These are phyloP conservation scores for Spodoptera litura DNA, from an alignment of 1,140 invertebrate genomes.

Conservation along the genomic window DNA sequence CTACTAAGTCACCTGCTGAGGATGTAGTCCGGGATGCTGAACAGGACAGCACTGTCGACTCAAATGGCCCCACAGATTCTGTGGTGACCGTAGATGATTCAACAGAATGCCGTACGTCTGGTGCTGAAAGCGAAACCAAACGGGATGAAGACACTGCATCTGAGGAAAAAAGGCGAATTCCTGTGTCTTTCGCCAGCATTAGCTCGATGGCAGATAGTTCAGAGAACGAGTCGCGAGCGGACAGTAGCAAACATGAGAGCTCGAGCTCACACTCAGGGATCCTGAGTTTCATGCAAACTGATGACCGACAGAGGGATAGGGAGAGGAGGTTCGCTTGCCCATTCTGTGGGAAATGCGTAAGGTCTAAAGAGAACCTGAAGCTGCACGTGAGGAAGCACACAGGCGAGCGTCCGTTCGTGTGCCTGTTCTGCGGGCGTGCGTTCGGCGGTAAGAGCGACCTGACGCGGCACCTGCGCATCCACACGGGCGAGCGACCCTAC, in stretches of 20 bases:
- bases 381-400: constrained; percentile 96
- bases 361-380: constrained; percentile 95
- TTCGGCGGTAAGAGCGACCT: constrained; percentile 95
- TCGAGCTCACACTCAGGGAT: constrained; percentile 88
- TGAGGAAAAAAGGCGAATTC: constrained; percentile 69
- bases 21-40: constrained; percentile 85
- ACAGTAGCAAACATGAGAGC: constrained; percentile 73
- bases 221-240: constrained; percentile 76
- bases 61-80: constrained; percentile 81
- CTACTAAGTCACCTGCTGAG: constrained; percentile 65
- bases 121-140: constrained; percentile 75
- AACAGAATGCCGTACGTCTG: constrained; percentile 74
- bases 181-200: constrained; percentile 83
- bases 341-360: constrained; percentile 95
- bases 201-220: constrained; percentile 84
- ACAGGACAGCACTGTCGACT: constrained; percentile 90
- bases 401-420: constrained; percentile 94
- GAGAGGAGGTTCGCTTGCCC: constrained; percentile 93
- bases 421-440: constrained; percentile 93
- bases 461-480: constrained; percentile 94
- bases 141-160: constrained; percentile 68
- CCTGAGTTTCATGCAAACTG: constrained; percentile 88
- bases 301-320: constrained; percentile 89
- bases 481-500: constrained; percentile 94
- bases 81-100: constrained; percentile 80